Conservation (phyloP, 2,888 invertebrate genomes). For the Nomada ferruginata region DNA sequence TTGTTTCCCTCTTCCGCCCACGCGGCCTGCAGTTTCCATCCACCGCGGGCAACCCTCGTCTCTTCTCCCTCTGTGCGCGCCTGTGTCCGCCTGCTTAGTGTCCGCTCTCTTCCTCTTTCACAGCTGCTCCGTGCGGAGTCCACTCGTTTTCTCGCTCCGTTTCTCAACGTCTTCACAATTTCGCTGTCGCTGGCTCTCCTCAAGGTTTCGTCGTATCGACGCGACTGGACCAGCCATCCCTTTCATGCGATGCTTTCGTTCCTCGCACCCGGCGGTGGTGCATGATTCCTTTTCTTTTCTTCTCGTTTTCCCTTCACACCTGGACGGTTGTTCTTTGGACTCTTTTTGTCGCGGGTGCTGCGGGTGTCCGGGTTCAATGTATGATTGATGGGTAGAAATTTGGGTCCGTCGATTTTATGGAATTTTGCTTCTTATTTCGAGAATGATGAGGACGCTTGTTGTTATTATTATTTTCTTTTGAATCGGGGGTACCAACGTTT, state of each 20-base stretch:
- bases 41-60: conserved; percentile 33
- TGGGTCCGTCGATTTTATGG: no score
- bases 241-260: conserved; percentile 8
- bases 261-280: background rate
- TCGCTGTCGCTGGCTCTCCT: conserved; percentile 36
- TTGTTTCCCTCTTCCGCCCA: conserved; percentile 48
- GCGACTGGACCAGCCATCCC: background rate
- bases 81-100: background rate
- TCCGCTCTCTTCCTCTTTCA: background rate
- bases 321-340: no score
- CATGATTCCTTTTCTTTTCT: background rate
- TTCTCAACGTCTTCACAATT: conserved; percentile 32
- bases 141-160: conserved; percentile 14
- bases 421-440: no score
- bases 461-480: no score
- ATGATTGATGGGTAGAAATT: no score
- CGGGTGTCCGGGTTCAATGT: no score
- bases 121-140: background rate
- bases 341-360: no score
- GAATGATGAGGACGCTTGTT: no score
- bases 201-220: conserved; percentile 55
- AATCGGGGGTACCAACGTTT: no score
- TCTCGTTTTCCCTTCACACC: background rate
- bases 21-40: conserved; percentile 41
- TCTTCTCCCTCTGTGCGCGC: background rate